phyloP scores from a whole-genome alignment of 1,140 invertebrate genomes.

The Andricus grossulariae region DNA sequence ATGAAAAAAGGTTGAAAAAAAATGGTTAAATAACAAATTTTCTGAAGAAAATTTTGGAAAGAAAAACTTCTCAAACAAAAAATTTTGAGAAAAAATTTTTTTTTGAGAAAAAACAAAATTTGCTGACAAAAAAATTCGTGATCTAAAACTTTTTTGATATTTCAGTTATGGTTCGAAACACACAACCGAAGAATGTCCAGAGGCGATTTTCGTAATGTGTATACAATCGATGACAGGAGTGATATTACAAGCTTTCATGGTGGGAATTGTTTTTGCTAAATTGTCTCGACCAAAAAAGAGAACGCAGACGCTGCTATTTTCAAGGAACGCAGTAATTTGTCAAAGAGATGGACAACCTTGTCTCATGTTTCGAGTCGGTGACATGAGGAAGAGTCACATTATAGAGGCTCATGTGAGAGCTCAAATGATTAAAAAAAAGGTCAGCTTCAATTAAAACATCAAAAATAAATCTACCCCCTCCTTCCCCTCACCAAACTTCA shows the following conservation, averaged over 20 bases:
- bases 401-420: conserved; percentile 94
- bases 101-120: too few species aligned
- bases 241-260: conserved; percentile 93
- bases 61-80: too few species aligned
- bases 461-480: too few species aligned
- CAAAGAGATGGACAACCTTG: conserved; percentile 92
- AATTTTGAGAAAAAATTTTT: too few species aligned
- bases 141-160: neutral
- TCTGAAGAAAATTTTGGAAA: too few species aligned
- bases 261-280: conserved; percentile 96
- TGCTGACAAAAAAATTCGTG: too few species aligned
- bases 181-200: conserved; percentile 96
- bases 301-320: conserved; percentile 96
- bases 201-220: conserved; percentile 98
- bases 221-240: conserved; percentile 98
- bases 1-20: too few species aligned
- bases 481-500: too few species aligned
- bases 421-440: conserved; percentile 90
- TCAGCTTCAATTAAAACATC: conserved; percentile 69
- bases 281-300: conserved; percentile 97
- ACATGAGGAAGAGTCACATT: conserved; percentile 98
- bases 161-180: conserved; percentile 80
- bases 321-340: conserved; percentile 94
- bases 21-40: too few species aligned
- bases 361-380: conserved; percentile 97